Evolutionary conservation across 2,888 invertebrate genomes (phyloP).

Genomic region (Melanargia galathea): DNA sequence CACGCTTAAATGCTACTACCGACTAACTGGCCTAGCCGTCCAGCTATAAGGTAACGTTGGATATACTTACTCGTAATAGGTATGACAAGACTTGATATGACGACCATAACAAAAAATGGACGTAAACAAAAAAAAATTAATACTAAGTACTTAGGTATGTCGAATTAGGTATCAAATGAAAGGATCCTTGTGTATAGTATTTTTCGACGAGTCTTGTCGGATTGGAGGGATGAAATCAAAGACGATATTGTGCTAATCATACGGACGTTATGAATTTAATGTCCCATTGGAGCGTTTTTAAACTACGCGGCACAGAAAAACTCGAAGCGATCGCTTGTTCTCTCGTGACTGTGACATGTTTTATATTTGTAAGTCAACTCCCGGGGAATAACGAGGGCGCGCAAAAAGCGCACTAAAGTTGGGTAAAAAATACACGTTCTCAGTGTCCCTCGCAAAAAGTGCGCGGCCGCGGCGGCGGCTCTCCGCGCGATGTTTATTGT

Average conservation of each 20-base stretch:
- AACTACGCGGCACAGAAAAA: background rate
- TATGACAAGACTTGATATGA: background rate
- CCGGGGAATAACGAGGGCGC: slow-evolving; percentile 35
- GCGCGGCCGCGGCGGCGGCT: no score
- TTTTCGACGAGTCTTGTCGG: background rate
- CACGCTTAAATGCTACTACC: no score
- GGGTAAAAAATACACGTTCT: slow-evolving; percentile 59
- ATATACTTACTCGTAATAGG: no score
- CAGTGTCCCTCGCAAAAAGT: slow-evolving; percentile 57
- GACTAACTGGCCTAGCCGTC: no score
- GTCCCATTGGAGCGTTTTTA: background rate
- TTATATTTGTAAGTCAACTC: slow-evolving; percentile 39
- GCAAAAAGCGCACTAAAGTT: slow-evolving; percentile 54
- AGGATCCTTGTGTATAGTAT: background rate
- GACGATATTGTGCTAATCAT: background rate
- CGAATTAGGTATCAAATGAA: background rate
- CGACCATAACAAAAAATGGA: background rate
- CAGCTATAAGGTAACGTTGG: no score
- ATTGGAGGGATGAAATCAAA: slow-evolving; percentile 7
- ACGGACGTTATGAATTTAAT: slow-evolving; percentile 13
- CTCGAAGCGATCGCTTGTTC: slow-evolving; percentile 15
- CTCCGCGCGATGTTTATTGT: slow-evolving; percentile 74
- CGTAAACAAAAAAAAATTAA: background rate
- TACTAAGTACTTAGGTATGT: background rate
- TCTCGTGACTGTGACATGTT: slow-evolving; percentile 24